Evolutionary conservation across 2,888 invertebrate genomes (phyloP).

Genomic region (Imbricaverruca yamaguchii): DNA sequence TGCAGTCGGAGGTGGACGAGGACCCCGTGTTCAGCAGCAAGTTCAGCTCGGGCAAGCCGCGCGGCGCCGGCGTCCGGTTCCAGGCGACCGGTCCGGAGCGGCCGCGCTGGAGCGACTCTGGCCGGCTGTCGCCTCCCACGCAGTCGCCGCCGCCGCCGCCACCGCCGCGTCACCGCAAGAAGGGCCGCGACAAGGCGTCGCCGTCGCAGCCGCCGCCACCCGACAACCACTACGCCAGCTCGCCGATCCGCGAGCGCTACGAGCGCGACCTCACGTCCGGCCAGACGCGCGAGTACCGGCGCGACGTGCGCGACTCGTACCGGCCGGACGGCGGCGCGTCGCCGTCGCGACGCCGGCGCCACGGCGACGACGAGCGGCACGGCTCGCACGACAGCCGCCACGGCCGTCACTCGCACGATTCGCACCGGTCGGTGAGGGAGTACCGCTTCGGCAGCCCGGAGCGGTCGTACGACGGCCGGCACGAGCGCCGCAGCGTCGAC

Average conservation of each 20-base stretch:
- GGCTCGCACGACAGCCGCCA: no score
- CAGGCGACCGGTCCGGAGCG: background rate
- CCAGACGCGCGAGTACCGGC: background rate
- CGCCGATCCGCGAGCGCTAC: background rate
- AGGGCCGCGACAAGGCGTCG: constrained; percentile 27
- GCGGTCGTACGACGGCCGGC: background rate
- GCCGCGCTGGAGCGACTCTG: background rate
- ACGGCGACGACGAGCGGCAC: background rate
- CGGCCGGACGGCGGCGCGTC: background rate
- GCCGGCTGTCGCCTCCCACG: background rate
- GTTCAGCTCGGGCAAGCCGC: constrained; percentile 16
- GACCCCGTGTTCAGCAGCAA: constrained; percentile 15
- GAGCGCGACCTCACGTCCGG: background rate
- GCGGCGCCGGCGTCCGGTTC: constrained; percentile 2
- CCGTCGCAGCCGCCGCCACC: background rate
- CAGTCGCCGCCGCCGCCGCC: constrained; percentile 30
- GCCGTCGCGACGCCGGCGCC: background rate
- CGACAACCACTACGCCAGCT: constrained; percentile 18
- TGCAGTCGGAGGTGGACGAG: background rate
- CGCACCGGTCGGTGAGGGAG: background rate
- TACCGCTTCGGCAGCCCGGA: background rate
- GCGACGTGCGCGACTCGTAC: background rate
- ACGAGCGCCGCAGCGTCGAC: background rate
- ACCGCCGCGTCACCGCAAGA: constrained; percentile 32
- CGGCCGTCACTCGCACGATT: background rate